Evolutionary conservation across 2,113 vertebrate species (phyloP).

Genomic region (Gymnogyps californianus): DNA sequence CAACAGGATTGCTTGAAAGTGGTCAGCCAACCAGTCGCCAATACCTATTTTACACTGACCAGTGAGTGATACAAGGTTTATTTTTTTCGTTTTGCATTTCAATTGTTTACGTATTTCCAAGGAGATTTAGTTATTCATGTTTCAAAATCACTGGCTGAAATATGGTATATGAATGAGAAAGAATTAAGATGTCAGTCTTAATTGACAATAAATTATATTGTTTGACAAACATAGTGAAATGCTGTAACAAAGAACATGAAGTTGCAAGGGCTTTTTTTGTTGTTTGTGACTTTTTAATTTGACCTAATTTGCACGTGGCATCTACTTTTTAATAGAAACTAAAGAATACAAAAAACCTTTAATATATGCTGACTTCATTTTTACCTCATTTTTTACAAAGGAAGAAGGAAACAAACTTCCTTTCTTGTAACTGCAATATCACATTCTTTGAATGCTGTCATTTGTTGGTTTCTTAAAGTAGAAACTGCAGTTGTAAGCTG

Average conservation of each 20-base stretch:
- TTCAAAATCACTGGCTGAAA: background rate
- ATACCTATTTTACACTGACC: background rate
- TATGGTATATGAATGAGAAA: background rate
- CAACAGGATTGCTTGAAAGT: background rate
- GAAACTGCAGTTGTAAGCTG: background rate
- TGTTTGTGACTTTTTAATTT: background rate
- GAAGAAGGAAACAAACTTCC: background rate
- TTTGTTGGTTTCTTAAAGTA: background rate
- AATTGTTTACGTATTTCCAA: background rate
- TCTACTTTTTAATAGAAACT: slow-evolving; percentile 16
- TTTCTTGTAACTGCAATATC: background rate
- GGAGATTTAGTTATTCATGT: background rate
- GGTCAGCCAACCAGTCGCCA: rapidly evolving
- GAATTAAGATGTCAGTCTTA: background rate
- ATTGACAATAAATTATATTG: background rate
- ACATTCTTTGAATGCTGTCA: background rate
- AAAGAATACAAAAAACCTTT: background rate
- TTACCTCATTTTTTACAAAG: background rate
- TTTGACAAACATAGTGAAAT: background rate
- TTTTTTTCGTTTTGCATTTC: background rate
- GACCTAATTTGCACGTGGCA: background rate
- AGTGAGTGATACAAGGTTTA: background rate
- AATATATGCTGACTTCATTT: background rate
- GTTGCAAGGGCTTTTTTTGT: background rate
- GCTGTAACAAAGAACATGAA: background rate